Evolutionary conservation across 2,113 vertebrate genomes (phyloP), one percentile per base, ranked within the genome.

Genomic region (Coracopsis vasa): DNA sequence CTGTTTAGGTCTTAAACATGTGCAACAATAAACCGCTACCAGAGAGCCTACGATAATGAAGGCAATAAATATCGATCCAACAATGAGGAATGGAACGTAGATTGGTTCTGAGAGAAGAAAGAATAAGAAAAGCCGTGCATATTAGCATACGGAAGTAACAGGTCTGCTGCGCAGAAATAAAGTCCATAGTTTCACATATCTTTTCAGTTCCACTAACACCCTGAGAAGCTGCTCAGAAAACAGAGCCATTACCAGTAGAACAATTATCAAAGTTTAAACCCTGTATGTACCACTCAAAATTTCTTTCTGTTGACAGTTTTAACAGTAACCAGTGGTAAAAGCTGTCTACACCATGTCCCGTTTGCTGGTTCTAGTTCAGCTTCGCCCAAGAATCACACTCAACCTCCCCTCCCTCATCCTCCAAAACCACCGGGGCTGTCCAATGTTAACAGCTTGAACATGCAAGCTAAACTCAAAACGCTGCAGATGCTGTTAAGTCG

Each of bases 61-160:
- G 41, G 99, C 99, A 7, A 99, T 98, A 88, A 99, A 99, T 96
- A 99, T 99, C 85, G 99, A 99, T 53, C 99, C 99, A 27, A 99
- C 99, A 91, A 99, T 98, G 80, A 99, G 98, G 97, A 99, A 99
- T 4, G 99, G 99, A 33, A 99, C 98, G 31, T 99, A 99, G 97
- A 99, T 97, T 3, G 99, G 99, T 95, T 99, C 99, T 95, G 81
- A 48, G 83, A 93, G 78, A 81, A 89, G 74, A 95, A 90, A 84
- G 91, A 80, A 88, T 2, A 60, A 61, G 81, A 70, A 72, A 93
- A 80, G 29, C 27, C 4, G 0, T 12, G 45, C 14, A 14, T 31
- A 2, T 96, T 65, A 75, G 82, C 31, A 44, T 42, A 10, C 24
- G 6, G 39, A 69, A 87, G 17, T 13, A 58, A 31, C 25, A 28